Evolutionary conservation across 2,888 invertebrate genomes (phyloP).

Genomic region (Megastigmus dorsalis): DNA sequence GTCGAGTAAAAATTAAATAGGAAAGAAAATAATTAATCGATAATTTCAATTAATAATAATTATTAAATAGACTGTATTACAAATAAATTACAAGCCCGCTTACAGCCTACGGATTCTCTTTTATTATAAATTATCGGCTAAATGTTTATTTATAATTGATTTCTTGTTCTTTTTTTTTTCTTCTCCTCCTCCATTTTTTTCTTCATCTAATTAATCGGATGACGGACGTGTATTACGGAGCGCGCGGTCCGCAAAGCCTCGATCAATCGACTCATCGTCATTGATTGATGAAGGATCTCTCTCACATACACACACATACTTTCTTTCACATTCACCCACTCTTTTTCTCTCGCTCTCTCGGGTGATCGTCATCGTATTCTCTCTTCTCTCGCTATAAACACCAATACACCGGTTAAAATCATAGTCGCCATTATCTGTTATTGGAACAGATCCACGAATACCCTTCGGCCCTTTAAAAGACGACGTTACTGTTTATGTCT

Average conservation of each 20-base stretch:
- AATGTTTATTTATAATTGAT: constrained; percentile 46
- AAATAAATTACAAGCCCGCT: constrained; percentile 70
- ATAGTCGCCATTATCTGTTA: neutral
- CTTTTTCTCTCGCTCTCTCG: neutral
- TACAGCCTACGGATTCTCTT: constrained; percentile 49
- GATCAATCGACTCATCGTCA: constrained; percentile 21
- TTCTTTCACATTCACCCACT: too few species aligned
- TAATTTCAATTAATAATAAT: constrained; percentile 63
- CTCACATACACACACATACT: neutral
- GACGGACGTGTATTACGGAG: neutral
- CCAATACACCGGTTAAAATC: constrained; percentile 25
- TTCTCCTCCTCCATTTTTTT: neutral
- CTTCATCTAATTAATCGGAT: constrained; percentile 5
- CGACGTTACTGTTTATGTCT: too few species aligned
- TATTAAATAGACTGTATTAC: constrained; percentile 67
- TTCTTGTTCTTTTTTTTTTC: neutral
- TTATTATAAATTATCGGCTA: constrained; percentile 43
- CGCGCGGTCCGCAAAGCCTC: neutral
- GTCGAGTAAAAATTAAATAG: constrained; percentile 29
- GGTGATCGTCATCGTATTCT: neutral
- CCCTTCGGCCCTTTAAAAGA: too few species aligned
- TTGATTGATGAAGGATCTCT: constrained; percentile 13
- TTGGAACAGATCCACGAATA: neutral
- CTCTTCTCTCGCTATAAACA: constrained; percentile 21
- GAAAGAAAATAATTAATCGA: constrained; percentile 37